Conservation (phyloP, 2,113 vertebrate species). For the Plecotus auritus region DNA sequence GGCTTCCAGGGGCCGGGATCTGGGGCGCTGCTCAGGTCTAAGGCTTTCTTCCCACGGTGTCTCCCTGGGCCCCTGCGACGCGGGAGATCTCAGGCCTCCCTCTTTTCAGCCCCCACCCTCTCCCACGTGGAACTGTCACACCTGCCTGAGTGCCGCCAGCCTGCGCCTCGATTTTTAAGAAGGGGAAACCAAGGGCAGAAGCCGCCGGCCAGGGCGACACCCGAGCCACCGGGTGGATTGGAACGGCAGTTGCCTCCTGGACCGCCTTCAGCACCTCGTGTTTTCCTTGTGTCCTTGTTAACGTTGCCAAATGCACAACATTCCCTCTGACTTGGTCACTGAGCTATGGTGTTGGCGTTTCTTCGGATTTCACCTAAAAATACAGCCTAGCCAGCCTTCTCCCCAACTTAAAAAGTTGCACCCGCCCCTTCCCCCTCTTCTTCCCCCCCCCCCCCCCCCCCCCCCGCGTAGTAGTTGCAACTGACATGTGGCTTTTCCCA, state of each 20-base stretch:
- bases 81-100: not conserved
- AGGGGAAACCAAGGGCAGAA: not conserved
- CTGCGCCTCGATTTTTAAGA: not conserved
- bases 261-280: not conserved
- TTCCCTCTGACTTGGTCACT: not conserved
- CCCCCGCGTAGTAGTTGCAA: not conserved
- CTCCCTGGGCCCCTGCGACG: not conserved
- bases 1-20: accelerated
- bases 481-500: not conserved
- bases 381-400: not conserved
- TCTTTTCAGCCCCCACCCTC: not conserved
- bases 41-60: not conserved
- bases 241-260: not conserved
- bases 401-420: not conserved
- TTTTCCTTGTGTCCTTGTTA: not conserved
- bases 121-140: not conserved
- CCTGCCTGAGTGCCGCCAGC: not conserved
- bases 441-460: too few relatives aligned
- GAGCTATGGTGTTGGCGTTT: not conserved
- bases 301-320: not conserved
- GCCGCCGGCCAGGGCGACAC: not conserved
- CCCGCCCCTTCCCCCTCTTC: not conserved
- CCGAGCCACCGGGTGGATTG: not conserved
- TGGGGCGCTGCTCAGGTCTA: accelerated
- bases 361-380: not conserved